Evolutionary conservation across 2,888 invertebrate genomes (phyloP), one percentile per base, ranked within the genome.

Genomic region (Neoaliturus tenellus): DNA sequence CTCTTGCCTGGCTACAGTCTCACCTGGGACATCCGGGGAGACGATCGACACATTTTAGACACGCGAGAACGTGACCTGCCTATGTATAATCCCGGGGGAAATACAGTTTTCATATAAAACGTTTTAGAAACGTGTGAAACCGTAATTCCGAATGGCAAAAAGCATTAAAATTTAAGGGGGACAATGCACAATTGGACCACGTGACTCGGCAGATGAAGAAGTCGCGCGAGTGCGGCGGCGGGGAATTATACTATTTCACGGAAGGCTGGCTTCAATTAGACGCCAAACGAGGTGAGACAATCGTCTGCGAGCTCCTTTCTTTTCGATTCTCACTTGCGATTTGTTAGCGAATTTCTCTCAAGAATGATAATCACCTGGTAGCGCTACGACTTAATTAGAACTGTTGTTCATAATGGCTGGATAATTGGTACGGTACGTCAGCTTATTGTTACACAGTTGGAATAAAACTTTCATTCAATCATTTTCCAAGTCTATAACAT

Each of bases 161-260:
- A 51, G 23, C 23, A 51, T 20, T 8, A 23, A 51, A 51, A 51
- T 51, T 20, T 23, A 6, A 51, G 20, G 51, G 23, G 23, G 14
- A 51, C 51, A 51, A 48, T 28, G 62, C 1, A 62, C 62, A 62
- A 62, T 62, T 12, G 1, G 31, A 6, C 28, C 62, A 28, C 62
- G 28, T 31, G 28, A 31, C 62, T 23, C 55, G 5, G 62, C 17
- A 31, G 62, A 28, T 28, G 62, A 62, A 62, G 62, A 62, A 62
- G 62, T 31, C 51, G 23, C 35, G 6, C n/a, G n/a, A n/a, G 71
- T 39, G 71, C 35, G 39, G 39, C 39, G 71, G 1, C 67, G 6
- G 6, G 35, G 71, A 71, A 39, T 71, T 39, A 71, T 39, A 23
- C 71, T 39, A 71, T 71, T 71, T 71, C 71, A 71, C 71, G 71